Percentiles rank a stretch among this genome's conserved stretches.
phyloP scores from a whole-genome alignment of 2,113 vertebrate genomes.

The Triplophysa siluroides region DNA sequence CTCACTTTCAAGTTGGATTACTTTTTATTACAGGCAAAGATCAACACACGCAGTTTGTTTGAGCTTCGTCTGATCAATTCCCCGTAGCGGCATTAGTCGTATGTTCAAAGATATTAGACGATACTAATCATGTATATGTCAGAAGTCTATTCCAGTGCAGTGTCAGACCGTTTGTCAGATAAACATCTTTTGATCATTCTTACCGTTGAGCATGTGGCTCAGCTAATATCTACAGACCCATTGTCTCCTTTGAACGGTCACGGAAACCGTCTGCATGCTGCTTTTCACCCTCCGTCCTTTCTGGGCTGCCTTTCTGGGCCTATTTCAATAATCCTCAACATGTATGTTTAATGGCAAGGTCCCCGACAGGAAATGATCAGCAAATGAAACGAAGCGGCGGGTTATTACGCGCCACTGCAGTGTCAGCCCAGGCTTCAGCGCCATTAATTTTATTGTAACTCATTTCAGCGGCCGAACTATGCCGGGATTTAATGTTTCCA shows the following conservation, averaged over 20 bases:
- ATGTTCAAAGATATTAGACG: neutral
- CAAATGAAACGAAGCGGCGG: slow-evolving; percentile 85
- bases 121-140: neutral
- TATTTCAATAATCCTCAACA: slow-evolving; percentile 80
- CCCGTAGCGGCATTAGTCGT: slow-evolving; percentile 3
- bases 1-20: slow-evolving; percentile 21
- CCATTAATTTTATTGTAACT: slow-evolving; percentile 96
- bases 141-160: neutral
- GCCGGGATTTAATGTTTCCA: slow-evolving; percentile 97
- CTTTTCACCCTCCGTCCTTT: slow-evolving; percentile 62
- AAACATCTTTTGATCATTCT: neutral
- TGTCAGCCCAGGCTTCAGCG: slow-evolving; percentile 74
- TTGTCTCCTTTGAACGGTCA: neutral
- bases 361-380: slow-evolving; percentile 90
- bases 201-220: neutral
- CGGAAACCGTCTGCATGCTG: neutral
- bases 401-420: slow-evolving; percentile 79
- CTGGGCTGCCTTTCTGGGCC: slow-evolving; percentile 76
- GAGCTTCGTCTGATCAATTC: slow-evolving; percentile 4
- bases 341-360: slow-evolving; percentile 92
- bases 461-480: slow-evolving; percentile 94
- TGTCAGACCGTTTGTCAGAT: neutral
- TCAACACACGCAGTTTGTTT: slow-evolving; percentile 7
- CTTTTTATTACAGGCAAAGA: slow-evolving; percentile 14
- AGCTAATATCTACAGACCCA: neutral